Percentiles rank a stretch among this genome's conserved stretches.
Evolutionary conservation across 2,888 invertebrate species (phyloP).

Genomic region (Pyrocoelia pectoralis): DNA sequence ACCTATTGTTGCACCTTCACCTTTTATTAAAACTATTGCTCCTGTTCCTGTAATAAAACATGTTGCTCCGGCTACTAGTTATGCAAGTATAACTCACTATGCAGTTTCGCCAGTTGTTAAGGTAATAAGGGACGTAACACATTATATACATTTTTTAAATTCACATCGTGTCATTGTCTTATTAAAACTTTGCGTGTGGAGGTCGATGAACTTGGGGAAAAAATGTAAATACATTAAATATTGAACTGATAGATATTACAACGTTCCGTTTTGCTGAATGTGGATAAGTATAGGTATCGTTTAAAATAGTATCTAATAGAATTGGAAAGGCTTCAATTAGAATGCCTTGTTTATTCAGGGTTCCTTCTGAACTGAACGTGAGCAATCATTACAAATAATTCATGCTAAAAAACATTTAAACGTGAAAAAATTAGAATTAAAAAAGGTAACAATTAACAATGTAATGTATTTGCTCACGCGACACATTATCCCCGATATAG

Average conservation of each 20-base stretch:
- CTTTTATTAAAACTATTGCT: slow-evolving; percentile 39
- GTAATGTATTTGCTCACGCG: slow-evolving; percentile 1
- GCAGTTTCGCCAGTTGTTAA: slow-evolving; percentile 55
- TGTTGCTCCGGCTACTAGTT: slow-evolving; percentile 64
- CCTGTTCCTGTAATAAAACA: slow-evolving; percentile 47
- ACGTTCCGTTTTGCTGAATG: no score
- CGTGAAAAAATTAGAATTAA: not conserved
- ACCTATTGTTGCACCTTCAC: slow-evolving; percentile 40
- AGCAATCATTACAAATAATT: no score
- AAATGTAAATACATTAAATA: not conserved
- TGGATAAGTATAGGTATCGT: no score
- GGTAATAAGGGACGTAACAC: slow-evolving; percentile 41
- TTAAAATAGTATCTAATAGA: no score
- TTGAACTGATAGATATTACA: not conserved
- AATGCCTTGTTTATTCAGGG: no score
- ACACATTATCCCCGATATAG: not conserved
- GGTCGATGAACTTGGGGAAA: not conserved
- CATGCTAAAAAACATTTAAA: no score
- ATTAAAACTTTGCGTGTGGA: not conserved
- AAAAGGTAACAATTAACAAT: not conserved
- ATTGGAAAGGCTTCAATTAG: no score
- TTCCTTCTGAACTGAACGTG: no score
- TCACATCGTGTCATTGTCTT: not conserved
- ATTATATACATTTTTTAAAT: not conserved
- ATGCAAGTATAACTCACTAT: slow-evolving; percentile 64